A percentile compares a stretch with the other conserved stretches of the same genome.
These are phyloP conservation scores for Dicroscelio sp. DNA, from an alignment of 2,888 invertebrate genomes.

Conservation along the genomic window DNA sequence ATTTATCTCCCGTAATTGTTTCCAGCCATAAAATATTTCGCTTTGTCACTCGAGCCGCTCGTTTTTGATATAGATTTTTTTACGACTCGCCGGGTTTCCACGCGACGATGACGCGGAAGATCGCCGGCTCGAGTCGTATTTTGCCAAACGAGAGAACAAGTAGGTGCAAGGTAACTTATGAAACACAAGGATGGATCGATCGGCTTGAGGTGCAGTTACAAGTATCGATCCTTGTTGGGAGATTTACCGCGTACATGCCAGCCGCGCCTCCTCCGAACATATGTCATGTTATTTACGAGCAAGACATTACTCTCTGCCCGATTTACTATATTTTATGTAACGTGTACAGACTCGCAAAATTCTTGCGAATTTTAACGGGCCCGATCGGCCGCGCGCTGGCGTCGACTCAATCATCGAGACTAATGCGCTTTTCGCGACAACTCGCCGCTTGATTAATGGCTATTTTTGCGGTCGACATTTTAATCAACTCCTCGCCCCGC, in stretches of 20 bases:
- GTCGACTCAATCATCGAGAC: conserved; percentile 57
- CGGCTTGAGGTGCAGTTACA: conserved; percentile 77
- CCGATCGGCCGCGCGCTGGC: conserved; percentile 32
- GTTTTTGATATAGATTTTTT: conserved; percentile 63
- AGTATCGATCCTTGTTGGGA: conserved; percentile 89
- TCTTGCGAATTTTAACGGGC: conserved; percentile 83
- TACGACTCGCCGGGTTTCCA: neutral
- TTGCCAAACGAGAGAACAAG: conserved; percentile 77
- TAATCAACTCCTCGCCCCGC: conserved; percentile 51
- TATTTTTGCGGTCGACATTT: conserved; percentile 63
- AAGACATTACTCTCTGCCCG: conserved; percentile 90
- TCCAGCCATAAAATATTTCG: conserved; percentile 59
- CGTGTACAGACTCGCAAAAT: conserved; percentile 89
- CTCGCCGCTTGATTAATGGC: conserved; percentile 48
- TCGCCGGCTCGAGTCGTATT: conserved; percentile 63
- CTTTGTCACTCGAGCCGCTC: conserved; percentile 49
- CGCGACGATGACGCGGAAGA: conserved; percentile 68
- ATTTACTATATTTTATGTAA: conserved; percentile 90
- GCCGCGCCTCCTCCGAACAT: conserved; percentile 89
- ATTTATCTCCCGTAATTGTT: conserved; percentile 68
- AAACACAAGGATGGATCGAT: conserved; percentile 77
- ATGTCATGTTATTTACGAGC: conserved; percentile 91
- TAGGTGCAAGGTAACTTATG: conserved; percentile 74
- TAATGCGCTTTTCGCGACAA: conserved; percentile 54
- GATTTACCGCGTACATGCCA: conserved; percentile 90